A percentile compares a stretch with the other conserved stretches of the same genome.
Conservation (phyloP, 2,888 invertebrate species). For the Plebejus argus region DNA sequence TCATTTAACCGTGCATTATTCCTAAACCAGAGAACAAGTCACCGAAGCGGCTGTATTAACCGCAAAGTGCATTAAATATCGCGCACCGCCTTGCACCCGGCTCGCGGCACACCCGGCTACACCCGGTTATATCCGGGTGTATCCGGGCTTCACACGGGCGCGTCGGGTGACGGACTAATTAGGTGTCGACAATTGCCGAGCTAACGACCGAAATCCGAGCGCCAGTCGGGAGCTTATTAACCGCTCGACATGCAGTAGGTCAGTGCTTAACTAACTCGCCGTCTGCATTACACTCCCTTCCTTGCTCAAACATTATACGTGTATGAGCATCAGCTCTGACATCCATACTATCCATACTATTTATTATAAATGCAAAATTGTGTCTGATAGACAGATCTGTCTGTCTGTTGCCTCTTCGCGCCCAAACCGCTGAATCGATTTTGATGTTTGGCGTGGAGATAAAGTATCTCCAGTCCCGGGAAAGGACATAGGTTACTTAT, state of each 20-base stretch:
- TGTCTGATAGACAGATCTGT: no score
- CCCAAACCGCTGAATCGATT: no score
- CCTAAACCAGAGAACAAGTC: conserved; percentile 13
- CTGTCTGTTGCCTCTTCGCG: no score
- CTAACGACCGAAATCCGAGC: conserved; percentile 75
- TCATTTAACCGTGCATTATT: not conserved
- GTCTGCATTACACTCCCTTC: conserved; percentile 34
- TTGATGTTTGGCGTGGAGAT: no score
- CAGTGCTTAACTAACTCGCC: conserved; percentile 51
- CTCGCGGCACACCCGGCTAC: not conserved
- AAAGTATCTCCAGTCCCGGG: no score
- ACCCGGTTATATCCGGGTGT: conserved; percentile 52
- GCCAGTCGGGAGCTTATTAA: conserved; percentile 64
- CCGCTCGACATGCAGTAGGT: conserved; percentile 52
- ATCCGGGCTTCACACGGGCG: conserved; percentile 65
- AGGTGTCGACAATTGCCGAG: conserved; percentile 72
- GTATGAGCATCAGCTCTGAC: not conserved
- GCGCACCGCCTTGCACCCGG: conserved; percentile 41
- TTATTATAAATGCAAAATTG: not conserved
- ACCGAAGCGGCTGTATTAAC: conserved; percentile 20
- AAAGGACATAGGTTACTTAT: no score
- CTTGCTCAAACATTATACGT: conserved; percentile 7
- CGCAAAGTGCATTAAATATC: conserved; percentile 48
- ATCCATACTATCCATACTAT: no score
- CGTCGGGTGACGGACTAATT: conserved; percentile 65